These are phyloP conservation scores for Meloidogyne hapla DNA, from an alignment of 1,140 invertebrate genomes.

Conservation along the genomic window DNA sequence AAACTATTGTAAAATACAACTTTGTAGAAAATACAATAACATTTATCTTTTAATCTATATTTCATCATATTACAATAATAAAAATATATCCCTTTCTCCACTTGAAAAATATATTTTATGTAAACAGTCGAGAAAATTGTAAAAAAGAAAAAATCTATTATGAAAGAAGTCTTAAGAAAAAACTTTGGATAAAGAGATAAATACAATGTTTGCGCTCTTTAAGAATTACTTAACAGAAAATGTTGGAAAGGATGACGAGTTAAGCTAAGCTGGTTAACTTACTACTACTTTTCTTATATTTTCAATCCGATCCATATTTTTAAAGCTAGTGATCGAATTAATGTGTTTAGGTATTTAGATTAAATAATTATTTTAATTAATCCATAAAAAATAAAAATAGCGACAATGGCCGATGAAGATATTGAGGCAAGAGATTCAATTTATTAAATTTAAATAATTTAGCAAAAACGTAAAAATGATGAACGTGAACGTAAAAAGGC, in stretches of 20 bases:
- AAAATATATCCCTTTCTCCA: neutral
- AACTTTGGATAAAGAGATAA: neutral
- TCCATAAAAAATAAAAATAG: no score
- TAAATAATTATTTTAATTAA: no score
- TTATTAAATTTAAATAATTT: neutral
- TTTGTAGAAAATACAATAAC: neutral
- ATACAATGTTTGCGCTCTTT: neutral
- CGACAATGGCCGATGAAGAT: conserved; percentile 21
- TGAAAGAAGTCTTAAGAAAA: neutral
- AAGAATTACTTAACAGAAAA: neutral
- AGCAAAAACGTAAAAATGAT: conserved; percentile 16
- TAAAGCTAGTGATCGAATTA: neutral
- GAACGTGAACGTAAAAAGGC: conserved; percentile 58
- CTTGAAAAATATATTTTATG: neutral
- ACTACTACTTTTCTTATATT: no score
- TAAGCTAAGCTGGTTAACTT: no score
- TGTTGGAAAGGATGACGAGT: neutral
- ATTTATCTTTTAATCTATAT: neutral
- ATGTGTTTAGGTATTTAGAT: no score
- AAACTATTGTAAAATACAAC: neutral
- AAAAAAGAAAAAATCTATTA: neutral
- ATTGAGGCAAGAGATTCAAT: conserved; percentile 2
- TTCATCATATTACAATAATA: neutral
- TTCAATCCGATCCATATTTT: neutral
- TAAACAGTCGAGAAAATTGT: neutral